A percentile compares a stretch with the other conserved stretches of the same genome.
Conservation (phyloP, 1,140 invertebrate genomes). For the Ephestia elutella region DNA sequence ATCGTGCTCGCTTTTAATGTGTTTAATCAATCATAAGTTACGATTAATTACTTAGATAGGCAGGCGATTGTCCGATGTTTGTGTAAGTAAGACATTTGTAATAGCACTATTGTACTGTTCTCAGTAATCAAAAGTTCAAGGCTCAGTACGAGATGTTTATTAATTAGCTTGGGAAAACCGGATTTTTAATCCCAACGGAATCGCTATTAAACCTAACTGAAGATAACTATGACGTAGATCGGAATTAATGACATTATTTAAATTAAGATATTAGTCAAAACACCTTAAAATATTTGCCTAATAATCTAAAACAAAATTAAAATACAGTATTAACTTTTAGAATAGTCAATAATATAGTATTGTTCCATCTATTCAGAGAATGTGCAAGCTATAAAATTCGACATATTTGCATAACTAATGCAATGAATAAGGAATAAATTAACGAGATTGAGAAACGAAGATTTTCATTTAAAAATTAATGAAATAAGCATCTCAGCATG, state of each 20-base stretch:
- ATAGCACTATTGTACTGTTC: slow-evolving; percentile 63
- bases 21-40: slow-evolving; percentile 71
- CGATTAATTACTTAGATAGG: slow-evolving; percentile 71
- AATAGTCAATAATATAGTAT: neutral
- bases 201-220: slow-evolving; percentile 30
- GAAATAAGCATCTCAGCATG: slow-evolving; percentile 8
- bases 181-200: slow-evolving; percentile 46
- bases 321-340: neutral
- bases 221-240: slow-evolving; percentile 55
- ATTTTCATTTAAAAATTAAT: slow-evolving; percentile 26
- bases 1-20: slow-evolving; percentile 67
- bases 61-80: slow-evolving; percentile 48
- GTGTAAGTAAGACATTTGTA: slow-evolving; percentile 55
- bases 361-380: neutral
- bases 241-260: slow-evolving; percentile 37
- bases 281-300: neutral
- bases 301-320: no score
- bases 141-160: slow-evolving; percentile 62
- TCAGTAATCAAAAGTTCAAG: slow-evolving; percentile 68
- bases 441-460: slow-evolving; percentile 4
- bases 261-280: slow-evolving; percentile 23
- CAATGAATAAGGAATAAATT: slow-evolving; percentile 4
- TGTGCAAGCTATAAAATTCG: neutral
- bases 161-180: slow-evolving; percentile 65
- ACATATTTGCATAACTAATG: slow-evolving; percentile 1